Conservation (phyloP, 2,113 vertebrate genomes). For the Clarias batrachus region DNA sequence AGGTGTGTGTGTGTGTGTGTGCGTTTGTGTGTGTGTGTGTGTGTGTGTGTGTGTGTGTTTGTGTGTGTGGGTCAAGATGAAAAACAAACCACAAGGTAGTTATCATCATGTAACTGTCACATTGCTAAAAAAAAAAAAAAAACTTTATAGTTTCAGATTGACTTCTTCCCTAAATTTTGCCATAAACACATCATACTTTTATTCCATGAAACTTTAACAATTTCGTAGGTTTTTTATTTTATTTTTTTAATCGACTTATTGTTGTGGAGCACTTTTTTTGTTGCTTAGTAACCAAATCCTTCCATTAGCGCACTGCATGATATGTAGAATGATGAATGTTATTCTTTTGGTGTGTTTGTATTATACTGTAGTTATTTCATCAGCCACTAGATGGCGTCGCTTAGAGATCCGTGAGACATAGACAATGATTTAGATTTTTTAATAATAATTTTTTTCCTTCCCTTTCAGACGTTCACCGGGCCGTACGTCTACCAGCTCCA, state of each 20-base stretch:
- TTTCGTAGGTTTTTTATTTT: background rate
- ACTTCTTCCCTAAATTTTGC: background rate
- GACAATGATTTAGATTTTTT: background rate
- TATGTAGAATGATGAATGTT: background rate
- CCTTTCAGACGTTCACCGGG: constrained; percentile 90
- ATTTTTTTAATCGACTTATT: background rate
- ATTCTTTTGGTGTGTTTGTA: background rate
- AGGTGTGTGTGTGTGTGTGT: constrained; percentile 73
- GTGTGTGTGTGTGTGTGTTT: background rate
- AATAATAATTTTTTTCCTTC: constrained; percentile 21
- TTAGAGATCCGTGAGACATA: background rate
- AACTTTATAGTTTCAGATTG: background rate
- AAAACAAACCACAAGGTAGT: background rate
- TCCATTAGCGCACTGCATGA: background rate
- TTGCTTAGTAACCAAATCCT: background rate
- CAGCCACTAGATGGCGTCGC: background rate
- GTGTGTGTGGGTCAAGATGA: background rate
- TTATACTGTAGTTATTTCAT: too few species aligned
- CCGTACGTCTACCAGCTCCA: constrained; percentile 95
- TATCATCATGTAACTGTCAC: background rate
- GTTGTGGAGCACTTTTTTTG: too few species aligned
- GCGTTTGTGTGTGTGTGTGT: background rate
- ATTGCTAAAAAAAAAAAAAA: too few species aligned
- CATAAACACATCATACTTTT: too few species aligned
- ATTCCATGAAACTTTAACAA: background rate